Evolutionary conservation across 2,888 invertebrate genomes (phyloP).

Genomic region (Cinara cedri): DNA sequence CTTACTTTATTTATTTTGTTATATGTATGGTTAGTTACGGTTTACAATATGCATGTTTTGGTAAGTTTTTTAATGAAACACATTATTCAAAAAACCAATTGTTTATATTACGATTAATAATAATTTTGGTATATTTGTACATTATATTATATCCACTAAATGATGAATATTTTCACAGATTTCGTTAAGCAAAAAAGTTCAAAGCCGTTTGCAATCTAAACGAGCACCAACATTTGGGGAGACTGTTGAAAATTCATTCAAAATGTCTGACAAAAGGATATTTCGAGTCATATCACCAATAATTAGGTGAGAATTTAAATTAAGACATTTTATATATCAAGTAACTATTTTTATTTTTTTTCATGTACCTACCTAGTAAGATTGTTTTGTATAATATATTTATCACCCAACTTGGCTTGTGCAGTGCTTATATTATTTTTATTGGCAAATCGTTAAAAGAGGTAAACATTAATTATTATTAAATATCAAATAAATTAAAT

Average conservation of each 20-base stretch:
- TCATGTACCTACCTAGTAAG: neutral
- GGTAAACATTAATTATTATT: conserved; percentile 19
- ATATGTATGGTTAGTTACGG: conserved; percentile 72
- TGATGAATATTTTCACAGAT: conserved; percentile 15
- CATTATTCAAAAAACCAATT: neutral
- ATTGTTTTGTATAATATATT: conserved; percentile 49
- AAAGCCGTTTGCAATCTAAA: conserved; percentile 32
- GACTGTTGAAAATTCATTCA: conserved; percentile 44
- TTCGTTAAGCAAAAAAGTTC: conserved; percentile 34
- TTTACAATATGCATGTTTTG: conserved; percentile 91
- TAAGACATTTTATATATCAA: neutral
- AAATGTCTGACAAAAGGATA: conserved; percentile 51
- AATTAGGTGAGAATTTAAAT: conserved; percentile 3
- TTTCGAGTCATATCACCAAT: conserved; percentile 10
- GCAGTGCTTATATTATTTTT: conserved; percentile 52
- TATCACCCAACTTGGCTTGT: conserved; percentile 45
- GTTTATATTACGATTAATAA: neutral
- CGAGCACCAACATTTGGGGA: conserved; percentile 37
- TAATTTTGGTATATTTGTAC: neutral
- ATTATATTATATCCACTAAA: neutral
- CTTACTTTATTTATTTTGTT: conserved; percentile 30
- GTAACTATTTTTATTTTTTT: conserved; percentile 3
- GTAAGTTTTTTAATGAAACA: conserved; percentile 66
- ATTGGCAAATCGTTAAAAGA: conserved; percentile 34
- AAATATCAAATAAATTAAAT: too few species aligned